A percentile compares a stretch with the other conserved stretches of the same genome.
Conservation (phyloP, 2,888 invertebrate genomes). For the Meteorus colon region DNA sequence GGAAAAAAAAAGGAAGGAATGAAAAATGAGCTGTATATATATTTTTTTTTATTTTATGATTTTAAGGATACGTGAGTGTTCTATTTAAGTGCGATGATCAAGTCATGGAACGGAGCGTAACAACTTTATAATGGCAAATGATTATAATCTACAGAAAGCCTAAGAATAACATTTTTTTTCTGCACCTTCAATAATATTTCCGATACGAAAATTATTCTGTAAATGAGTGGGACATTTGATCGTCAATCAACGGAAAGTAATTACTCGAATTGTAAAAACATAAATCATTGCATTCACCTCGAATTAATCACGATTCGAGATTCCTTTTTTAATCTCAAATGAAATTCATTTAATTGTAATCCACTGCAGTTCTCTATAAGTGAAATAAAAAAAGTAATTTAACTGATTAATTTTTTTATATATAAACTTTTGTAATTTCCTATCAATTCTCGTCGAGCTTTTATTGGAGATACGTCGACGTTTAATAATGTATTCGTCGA, state of each 20-base stretch:
- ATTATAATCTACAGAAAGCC: slow-evolving; percentile 59
- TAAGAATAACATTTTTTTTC: slow-evolving; percentile 27
- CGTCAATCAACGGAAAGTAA: too few relatives aligned
- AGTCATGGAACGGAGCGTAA: slow-evolving; percentile 64
- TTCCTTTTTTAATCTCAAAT: too few relatives aligned
- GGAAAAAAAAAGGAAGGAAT: neutral
- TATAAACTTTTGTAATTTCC: neutral
- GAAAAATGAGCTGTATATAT: slow-evolving; percentile 4
- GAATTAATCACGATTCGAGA: too few relatives aligned
- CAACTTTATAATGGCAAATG: slow-evolving; percentile 58
- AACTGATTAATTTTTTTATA: neutral
- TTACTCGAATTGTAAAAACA: too few relatives aligned
- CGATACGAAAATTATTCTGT: too few relatives aligned
- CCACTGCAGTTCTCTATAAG: too few relatives aligned
- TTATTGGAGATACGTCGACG: slow-evolving; percentile 18
- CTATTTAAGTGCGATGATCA: slow-evolving; percentile 65
- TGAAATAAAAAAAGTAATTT: neutral
- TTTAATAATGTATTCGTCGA: slow-evolving; percentile 26
- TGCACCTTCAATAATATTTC: too few relatives aligned
- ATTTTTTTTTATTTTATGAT: slow-evolving; percentile 14
- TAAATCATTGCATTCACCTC: slow-evolving; percentile 1
- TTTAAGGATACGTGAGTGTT: slow-evolving; percentile 50
- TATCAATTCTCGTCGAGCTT: neutral
- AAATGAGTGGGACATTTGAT: too few relatives aligned
- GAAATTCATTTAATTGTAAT: too few relatives aligned